A percentile compares a stretch with the other conserved stretches of the same genome.
phyloP scores from a whole-genome alignment of 2,113 vertebrate species.

The Phrynocephalus versicolor region DNA sequence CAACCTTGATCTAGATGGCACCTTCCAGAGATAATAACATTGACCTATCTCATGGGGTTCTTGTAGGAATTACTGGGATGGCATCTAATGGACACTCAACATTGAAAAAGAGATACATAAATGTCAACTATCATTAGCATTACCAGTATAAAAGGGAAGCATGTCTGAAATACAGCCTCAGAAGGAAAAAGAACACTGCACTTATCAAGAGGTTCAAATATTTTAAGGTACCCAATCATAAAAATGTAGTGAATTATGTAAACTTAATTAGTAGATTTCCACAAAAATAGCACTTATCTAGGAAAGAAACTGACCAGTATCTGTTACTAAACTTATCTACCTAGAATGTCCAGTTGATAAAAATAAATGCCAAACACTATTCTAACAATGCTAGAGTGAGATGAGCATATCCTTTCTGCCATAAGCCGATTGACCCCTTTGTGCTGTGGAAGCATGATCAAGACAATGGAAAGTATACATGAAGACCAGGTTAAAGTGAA shows the following conservation, averaged over 20 bases:
- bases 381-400: not conserved
- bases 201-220: not conserved
- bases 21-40: not conserved
- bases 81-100: not conserved
- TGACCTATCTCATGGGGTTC: not conserved
- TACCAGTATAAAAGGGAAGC: not conserved
- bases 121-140: not conserved
- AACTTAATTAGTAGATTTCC: too few relatives aligned
- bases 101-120: not conserved
- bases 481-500: not conserved
- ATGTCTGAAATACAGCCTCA: not conserved
- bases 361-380: not conserved
- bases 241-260: not conserved
- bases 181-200: slow-evolving; percentile 13
- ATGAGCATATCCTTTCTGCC: not conserved
- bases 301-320: not conserved
- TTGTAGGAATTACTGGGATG: not conserved
- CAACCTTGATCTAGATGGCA: not conserved
- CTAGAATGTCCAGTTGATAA: not conserved
- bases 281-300: too few relatives aligned
- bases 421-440: not conserved
- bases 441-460: not conserved
- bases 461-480: not conserved
- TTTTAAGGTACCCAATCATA: not conserved
- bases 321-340: not conserved